Base-by-base conservation (phyloP, 2,113 vertebrate genomes). In the Neopipo cinnamomea region DNA sequence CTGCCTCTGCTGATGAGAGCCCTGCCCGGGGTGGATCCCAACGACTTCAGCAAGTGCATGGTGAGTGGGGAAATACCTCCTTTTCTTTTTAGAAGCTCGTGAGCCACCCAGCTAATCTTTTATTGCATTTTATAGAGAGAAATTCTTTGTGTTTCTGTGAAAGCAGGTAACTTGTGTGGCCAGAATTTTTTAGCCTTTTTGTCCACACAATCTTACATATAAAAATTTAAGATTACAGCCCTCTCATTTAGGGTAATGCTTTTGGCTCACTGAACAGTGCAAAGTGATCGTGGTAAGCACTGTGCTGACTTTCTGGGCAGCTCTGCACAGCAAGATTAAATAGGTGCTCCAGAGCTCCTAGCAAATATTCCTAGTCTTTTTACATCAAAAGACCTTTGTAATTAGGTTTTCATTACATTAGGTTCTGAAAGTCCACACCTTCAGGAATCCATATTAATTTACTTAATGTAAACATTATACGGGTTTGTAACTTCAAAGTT, bases 21-120 rank as follows among this genome's bases (percentile, higher is more conserved):
- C 3, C 96, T 99, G 93, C 99, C 99, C 53, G 99, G 99, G 18
- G 99, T 99, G 71, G 99, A 99, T 97, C 99, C 99, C 47, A 99
- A 99, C 79, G 99, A 99, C 97, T 99, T 99, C 96, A 99, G 99
- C 98, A 99, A 99, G 96, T 99, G 99, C 97, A 99, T 99, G 99
- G 99, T 99, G 95, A 93, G 98, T 96, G 53, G 37, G 21, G 46
- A n/a, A 59, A 39, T 41, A 21, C 5, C 63, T 13, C 19, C 7
- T 20, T 82, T n/a, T n/a, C n/a, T 70, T 8, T 15, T 59, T 47
- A 39, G 70, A 18, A 61, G 52, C 3, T 19, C 49, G 9, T 37
- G 12, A 49, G 19, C 50, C 18, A 79, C 10, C 49, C 70, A 21
- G 11, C 24, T 49, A 8, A n/a, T 14, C 6, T 2, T 12, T 5